Evolutionary conservation across 2,797 vertebrate species (phyloP).

Genomic region (Ctenochaetus hawaiiensis): DNA sequence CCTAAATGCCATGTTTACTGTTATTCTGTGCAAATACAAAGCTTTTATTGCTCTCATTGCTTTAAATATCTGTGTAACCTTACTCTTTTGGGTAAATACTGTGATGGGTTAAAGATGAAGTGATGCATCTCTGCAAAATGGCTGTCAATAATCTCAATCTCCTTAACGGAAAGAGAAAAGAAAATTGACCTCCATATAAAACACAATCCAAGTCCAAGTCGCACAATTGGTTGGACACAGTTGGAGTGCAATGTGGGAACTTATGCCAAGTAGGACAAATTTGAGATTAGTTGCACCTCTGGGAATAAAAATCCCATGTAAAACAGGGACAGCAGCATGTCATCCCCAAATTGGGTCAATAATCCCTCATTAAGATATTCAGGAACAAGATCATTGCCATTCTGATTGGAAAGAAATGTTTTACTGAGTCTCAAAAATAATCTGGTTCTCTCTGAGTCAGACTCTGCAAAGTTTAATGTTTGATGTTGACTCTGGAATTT

Average conservation of each 20-base stretch:
- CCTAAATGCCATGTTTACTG: background rate
- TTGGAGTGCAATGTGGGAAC: slow-evolving; percentile 35
- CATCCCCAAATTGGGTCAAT: slow-evolving; percentile 34
- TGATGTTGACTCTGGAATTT: background rate
- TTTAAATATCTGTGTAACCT: background rate
- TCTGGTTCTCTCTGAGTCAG: background rate
- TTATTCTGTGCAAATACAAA: background rate
- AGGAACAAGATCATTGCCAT: background rate
- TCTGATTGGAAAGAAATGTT: background rate
- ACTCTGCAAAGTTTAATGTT: background rate
- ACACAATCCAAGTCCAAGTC: slow-evolving; percentile 1
- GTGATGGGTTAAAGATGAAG: too few relatives aligned
- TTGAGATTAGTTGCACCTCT: slow-evolving; percentile 57
- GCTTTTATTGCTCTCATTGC: background rate
- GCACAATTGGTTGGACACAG: slow-evolving; percentile 17
- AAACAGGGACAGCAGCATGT: slow-evolving; percentile 23
- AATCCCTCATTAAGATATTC: slow-evolving; percentile 6
- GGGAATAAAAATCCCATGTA: slow-evolving; percentile 59
- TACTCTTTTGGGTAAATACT: too few relatives aligned
- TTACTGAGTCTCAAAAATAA: background rate
- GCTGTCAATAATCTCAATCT: background rate
- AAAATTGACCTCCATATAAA: background rate
- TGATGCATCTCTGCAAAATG: background rate
- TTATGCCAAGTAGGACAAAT: slow-evolving; percentile 54
- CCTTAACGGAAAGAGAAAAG: background rate